Percentiles rank a stretch among this genome's conserved stretches.
These are phyloP conservation scores for Syngnathus acus DNA, from an alignment of 2,797 vertebrate species.

Conservation along the genomic window DNA sequence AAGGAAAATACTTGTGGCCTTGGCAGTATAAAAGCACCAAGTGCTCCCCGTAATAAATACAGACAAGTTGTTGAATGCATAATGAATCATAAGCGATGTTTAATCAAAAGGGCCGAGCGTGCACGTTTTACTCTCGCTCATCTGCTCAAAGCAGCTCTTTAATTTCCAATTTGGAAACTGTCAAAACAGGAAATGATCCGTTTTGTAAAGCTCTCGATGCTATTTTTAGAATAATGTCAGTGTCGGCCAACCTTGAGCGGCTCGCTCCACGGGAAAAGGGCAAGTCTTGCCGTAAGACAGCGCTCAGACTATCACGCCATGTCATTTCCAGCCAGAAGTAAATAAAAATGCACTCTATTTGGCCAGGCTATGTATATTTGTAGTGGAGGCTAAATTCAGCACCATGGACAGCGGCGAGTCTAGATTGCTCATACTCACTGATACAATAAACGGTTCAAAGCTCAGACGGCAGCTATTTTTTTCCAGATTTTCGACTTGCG, in stretches of 20 bases:
- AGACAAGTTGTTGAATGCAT: slow-evolving; percentile 8
- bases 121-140: slow-evolving; percentile 11
- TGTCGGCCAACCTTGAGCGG: not conserved
- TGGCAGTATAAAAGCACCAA: not conserved
- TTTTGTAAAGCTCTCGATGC: not conserved
- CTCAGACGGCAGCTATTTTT: not conserved
- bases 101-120: slow-evolving; percentile 10
- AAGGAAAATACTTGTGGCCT: not conserved
- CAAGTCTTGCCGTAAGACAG: not conserved
- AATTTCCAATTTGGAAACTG: not conserved
- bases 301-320: not conserved
- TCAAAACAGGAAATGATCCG: not conserved
- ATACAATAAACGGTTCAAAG: not conserved
- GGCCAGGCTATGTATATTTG: not conserved
- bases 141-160: slow-evolving; percentile 19
- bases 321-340: not conserved
- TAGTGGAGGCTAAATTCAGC: slow-evolving; percentile 36
- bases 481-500: not conserved
- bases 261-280: not conserved
- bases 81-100: slow-evolving; percentile 17
- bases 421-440: not conserved
- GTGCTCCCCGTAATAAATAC: slow-evolving; percentile 16
- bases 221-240: not conserved
- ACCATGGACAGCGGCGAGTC: slow-evolving; percentile 43
- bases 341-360: not conserved